A percentile compares a stretch with the other conserved stretches of the same genome.
These are phyloP conservation scores for Pipistrellus nathusii DNA, from an alignment of 2,797 vertebrate genomes.

Conservation along the genomic window DNA sequence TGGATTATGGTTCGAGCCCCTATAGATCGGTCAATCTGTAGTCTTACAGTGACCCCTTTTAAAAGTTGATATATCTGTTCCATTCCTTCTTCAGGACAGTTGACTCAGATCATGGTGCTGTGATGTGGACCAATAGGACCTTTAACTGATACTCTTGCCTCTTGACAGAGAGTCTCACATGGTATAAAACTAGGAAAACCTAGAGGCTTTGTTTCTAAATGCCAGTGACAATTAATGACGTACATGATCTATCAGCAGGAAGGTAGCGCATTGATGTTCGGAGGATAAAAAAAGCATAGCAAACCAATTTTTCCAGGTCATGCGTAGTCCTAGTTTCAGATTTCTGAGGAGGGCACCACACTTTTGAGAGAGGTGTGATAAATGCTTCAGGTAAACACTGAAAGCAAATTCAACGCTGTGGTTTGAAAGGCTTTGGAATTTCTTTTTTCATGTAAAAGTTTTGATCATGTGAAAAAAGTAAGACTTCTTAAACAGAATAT, in stretches of 20 bases:
- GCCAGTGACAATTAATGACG: conserved; percentile 79
- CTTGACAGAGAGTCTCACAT: conserved; percentile 75
- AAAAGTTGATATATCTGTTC: not conserved
- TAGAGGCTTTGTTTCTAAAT: conserved; percentile 79
- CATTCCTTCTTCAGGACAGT: conserved; percentile 66
- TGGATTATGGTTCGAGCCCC: not conserved
- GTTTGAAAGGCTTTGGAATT: conserved; percentile 6
- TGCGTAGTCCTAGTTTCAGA: not conserved
- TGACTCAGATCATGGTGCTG: conserved; percentile 60
- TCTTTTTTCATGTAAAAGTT: conserved; percentile 3
- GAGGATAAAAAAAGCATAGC: conserved; percentile 74
- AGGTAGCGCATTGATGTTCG: conserved; percentile 72
- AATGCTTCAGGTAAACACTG: conserved; percentile 61
- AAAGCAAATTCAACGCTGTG: not conserved
- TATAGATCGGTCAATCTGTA: not conserved
- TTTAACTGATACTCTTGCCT: conserved; percentile 78
- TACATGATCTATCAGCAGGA: conserved; percentile 71
- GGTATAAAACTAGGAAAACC: conserved; percentile 79
- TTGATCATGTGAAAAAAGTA: conserved; percentile 50
- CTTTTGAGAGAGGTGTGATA: conserved; percentile 65
- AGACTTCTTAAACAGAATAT: conserved; percentile 59
- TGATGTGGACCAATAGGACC: conserved; percentile 63
- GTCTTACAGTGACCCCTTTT: not conserved
- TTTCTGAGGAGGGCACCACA: not conserved
- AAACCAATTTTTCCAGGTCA: conserved; percentile 70